These are phyloP conservation scores for Nomada ferruginata DNA, from an alignment of 2,888 invertebrate species.

Conservation along the genomic window DNA sequence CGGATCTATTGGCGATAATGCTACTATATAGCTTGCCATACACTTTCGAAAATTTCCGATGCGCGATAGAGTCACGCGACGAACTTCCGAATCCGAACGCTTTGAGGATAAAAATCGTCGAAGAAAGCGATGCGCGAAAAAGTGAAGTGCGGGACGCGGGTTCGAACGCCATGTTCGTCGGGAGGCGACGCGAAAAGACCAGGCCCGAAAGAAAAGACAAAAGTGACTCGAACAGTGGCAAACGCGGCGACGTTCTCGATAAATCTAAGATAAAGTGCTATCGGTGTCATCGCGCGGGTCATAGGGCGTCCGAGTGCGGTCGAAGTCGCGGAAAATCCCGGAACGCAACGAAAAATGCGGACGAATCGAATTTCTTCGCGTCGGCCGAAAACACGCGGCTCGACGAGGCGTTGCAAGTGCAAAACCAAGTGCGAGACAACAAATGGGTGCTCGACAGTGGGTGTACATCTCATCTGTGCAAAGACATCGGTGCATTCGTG, in stretches of 20 bases:
- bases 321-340: background rate
- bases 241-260: too few relatives aligned
- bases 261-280: background rate
- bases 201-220: background rate
- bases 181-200: background rate
- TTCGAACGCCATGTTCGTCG: background rate
- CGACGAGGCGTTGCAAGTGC: too few relatives aligned
- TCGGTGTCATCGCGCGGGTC: background rate
- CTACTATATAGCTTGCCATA: background rate
- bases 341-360: too few relatives aligned
- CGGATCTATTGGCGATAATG: background rate
- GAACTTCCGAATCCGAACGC: too few relatives aligned
- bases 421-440: background rate
- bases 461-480: background rate
- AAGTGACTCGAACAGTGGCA: background rate
- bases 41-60: background rate
- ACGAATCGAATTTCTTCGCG: too few relatives aligned
- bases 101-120: background rate
- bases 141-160: background rate
- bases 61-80: too few relatives aligned
- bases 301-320: background rate
- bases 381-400: too few relatives aligned
- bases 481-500: background rate
- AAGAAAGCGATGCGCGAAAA: background rate
- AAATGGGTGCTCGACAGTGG: background rate